Base-by-base conservation (phyloP, 2,888 invertebrate species). In the Sepiola atlantica region DNA sequence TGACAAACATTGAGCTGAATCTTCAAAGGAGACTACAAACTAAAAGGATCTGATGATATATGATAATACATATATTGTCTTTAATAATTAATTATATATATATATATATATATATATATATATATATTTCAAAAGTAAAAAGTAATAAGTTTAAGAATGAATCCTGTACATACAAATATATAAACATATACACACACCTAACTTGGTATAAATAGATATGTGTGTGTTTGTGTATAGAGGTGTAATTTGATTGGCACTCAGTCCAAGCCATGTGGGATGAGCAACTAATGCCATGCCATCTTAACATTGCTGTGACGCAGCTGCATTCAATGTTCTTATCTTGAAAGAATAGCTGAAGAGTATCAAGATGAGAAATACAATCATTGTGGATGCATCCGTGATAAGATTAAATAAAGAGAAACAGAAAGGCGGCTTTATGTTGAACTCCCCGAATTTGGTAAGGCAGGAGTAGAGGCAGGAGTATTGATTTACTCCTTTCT, bases 191-290 rank as follows among this genome's bases (percentile, higher is more conserved):
- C 16, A n/a, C n/a, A 90, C 16, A 90, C n/a, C 24, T 90, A 90
- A 6, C 8, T 90, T 28, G 8, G 6, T 90, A 90, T 90, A 90
- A 14, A 90, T 90, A 77, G 3, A 77, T 77, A 77, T 45, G 45
- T 45, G 45, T 77, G 90, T 91, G 91, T 91, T 14, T n/a, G n/a
- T 91, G 91, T 91, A 77, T 77, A n/a, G n/a, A 77, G 77, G n/a
- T 77, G 77, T 4, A n/a, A 77, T 32, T 77, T n/a, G 14, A 77
- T 77, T 77, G 77, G 77, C 77, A n/a, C n/a, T 77, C 77, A 77
- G 77, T 77, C n/a, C 77, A 77, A 77, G n/a, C 77, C 77, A n/a
- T 16, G 77, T 77, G 77, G 77, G 32, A n/a, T 77, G 77, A 77
- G 77, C 32, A 77, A n/a, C n/a, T 77, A n/a, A 77, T n/a, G n/a